phyloP scores from a whole-genome alignment of 2,888 invertebrate species.

The Kuschelorhynchus macadamiae region DNA sequence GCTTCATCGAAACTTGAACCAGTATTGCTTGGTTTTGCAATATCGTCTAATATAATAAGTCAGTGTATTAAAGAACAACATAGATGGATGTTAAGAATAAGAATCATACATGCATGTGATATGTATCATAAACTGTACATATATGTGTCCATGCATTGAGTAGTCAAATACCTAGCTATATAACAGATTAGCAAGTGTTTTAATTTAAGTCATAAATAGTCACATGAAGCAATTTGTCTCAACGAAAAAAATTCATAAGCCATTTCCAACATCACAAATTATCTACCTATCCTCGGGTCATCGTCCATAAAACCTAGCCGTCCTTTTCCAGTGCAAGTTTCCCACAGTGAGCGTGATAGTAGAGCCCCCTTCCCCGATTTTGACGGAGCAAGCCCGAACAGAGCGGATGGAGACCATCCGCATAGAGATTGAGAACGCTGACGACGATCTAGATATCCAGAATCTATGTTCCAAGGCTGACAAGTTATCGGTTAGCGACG shows the following conservation, averaged over 20 bases:
- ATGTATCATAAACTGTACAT: too few relatives aligned
- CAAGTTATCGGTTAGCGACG: constrained; percentile 63
- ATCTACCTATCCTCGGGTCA: constrained; percentile 17
- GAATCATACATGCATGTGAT: too few relatives aligned
- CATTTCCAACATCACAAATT: not conserved
- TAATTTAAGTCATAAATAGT: not conserved
- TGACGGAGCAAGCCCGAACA: constrained; percentile 70
- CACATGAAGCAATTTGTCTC: too few relatives aligned
- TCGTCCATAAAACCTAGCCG: constrained; percentile 39
- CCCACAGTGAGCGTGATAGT: constrained; percentile 82
- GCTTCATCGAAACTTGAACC: too few relatives aligned
- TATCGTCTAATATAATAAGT: too few relatives aligned
- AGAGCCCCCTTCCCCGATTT: constrained; percentile 82
- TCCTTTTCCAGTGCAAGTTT: constrained; percentile 64
- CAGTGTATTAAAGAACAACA: too few relatives aligned
- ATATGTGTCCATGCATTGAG: too few relatives aligned
- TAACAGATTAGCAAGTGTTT: too few relatives aligned
- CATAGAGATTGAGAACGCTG: constrained; percentile 63
- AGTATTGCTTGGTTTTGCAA: too few relatives aligned
- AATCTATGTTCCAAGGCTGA: constrained; percentile 63
- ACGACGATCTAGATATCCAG: constrained; percentile 61
- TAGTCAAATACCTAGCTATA: too few relatives aligned
- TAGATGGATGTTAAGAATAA: too few relatives aligned
- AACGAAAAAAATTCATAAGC: too few relatives aligned
- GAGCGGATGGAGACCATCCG: constrained; percentile 63